Base-by-base conservation (phyloP, 2,888 invertebrate species). In the Drosophila limbata region DNA sequence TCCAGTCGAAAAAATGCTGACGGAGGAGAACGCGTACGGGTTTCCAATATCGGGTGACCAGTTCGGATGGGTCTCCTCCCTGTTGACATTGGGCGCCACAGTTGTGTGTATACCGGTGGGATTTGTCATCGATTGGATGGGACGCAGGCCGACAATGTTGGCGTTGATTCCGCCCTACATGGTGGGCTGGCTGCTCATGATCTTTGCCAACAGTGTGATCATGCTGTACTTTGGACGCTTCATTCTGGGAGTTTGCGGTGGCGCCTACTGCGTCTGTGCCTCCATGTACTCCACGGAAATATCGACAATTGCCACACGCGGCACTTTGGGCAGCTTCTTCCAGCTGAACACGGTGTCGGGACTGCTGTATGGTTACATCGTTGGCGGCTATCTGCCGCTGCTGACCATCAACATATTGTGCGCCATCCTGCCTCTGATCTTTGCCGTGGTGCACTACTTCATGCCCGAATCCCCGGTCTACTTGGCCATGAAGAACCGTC, bases 401-500 rank as follows among this genome's bases (percentile, higher is more conserved):
- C 44, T 66, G 9, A 2, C 35, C 2, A 77, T 87, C 42, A 91
- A 86, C 21, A 83, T 91, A 25, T 55, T 88, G 31, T 85, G 88
- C 48, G 84, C 77, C 15, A 61, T 87, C 3, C 39, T 91, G 45
- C 90, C 97, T 0, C 84, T 96, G 0, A 84, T 96, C 4, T 96
- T 96, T 76, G 95, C 94, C 0, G 78, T 93, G 0, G 92, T 95
- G 0, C 96, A 97, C 92, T 94, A 95, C 84, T 95, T 96, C 79
- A 96, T 97, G 95, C 98, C 97, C 0, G 98, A 98, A 91, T 95
- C 96, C 2, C 98, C 98, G 0, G 94, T 94, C 19, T 96, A 94
- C 88, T 92, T 95, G 62, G 93, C 96, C 51, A 73, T 76, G 37
- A 95, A 95, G 84, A 94, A 94, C 0, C 93, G 94, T 33, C 92